Percentiles rank a stretch among this genome's conserved stretches.
Conservation (phyloP, 2,797 vertebrate species). For the Falco novaeseelandiae region DNA sequence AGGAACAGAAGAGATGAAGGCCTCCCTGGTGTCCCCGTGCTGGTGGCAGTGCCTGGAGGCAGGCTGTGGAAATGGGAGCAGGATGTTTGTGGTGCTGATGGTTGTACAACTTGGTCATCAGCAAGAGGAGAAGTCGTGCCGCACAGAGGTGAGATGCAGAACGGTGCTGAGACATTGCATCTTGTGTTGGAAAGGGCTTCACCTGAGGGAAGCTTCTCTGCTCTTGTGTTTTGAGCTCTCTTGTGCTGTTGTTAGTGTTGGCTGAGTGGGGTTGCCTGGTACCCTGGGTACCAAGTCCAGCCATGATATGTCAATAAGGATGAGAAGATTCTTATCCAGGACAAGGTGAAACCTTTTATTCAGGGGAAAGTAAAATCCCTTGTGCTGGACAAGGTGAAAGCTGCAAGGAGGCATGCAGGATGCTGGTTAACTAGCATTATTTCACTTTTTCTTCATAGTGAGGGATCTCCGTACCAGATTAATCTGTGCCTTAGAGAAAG, state of each 20-base stretch:
- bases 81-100: neutral
- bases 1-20: neutral
- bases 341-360: neutral
- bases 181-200: neutral
- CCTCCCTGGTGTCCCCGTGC: accelerated
- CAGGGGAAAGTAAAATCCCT: neutral
- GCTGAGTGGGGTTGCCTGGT: neutral
- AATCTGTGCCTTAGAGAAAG: neutral
- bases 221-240: neutral
- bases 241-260: neutral
- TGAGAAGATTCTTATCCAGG: neutral
- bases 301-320: neutral
- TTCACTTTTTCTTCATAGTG: neutral
- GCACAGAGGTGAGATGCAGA: neutral
- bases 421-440: neutral
- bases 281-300: neutral
- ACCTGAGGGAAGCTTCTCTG: neutral
- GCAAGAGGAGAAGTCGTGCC: neutral
- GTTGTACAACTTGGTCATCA: neutral
- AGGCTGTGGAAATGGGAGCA: neutral
- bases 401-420: neutral
- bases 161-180: neutral
- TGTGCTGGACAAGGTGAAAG: neutral
- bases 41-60: neutral
- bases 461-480: neutral